Percentiles rank a stretch among this genome's conserved stretches.
Evolutionary conservation across 2,797 vertebrate genomes (phyloP).

Genomic region (Chaenodraco wilsoni): DNA sequence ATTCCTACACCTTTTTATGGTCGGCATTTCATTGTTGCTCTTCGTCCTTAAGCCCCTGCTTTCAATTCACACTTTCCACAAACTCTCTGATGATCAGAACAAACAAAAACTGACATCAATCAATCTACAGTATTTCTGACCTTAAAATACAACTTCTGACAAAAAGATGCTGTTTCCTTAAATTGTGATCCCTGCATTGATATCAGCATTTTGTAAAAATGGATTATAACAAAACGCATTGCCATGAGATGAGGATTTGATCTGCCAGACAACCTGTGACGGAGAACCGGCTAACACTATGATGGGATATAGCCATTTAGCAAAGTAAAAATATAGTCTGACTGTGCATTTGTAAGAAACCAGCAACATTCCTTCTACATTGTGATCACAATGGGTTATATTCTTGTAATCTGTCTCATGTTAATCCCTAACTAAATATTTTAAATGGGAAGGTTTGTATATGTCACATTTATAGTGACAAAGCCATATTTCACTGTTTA

Average conservation of each 20-base stretch:
- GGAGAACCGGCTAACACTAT: slow-evolving; percentile 8
- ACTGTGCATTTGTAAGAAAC: slow-evolving; percentile 7
- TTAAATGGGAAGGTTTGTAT: neutral
- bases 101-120: neutral
- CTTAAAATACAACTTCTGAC: slow-evolving; percentile 5
- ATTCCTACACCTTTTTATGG: neutral
- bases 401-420: neutral
- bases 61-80: neutral
- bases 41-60: neutral
- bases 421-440: neutral
- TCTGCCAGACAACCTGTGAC: slow-evolving; percentile 21
- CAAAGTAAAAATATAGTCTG: slow-evolving; percentile 8
- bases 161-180: slow-evolving; percentile 3
- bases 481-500: slow-evolving; percentile 30
- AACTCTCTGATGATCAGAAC: no score
- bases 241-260: slow-evolving; percentile 26
- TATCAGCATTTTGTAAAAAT: slow-evolving; percentile 35
- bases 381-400: neutral
- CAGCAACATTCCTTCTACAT: no score
- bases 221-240: slow-evolving; percentile 17
- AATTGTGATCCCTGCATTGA: slow-evolving; percentile 25
- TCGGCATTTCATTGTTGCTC: neutral
- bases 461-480: slow-evolving; percentile 7
- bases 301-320: slow-evolving; percentile 16
- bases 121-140: neutral